Percentiles rank a stretch among this genome's conserved stretches.
phyloP scores from a whole-genome alignment of 1,140 invertebrate genomes.

The Cotesia typhae region DNA sequence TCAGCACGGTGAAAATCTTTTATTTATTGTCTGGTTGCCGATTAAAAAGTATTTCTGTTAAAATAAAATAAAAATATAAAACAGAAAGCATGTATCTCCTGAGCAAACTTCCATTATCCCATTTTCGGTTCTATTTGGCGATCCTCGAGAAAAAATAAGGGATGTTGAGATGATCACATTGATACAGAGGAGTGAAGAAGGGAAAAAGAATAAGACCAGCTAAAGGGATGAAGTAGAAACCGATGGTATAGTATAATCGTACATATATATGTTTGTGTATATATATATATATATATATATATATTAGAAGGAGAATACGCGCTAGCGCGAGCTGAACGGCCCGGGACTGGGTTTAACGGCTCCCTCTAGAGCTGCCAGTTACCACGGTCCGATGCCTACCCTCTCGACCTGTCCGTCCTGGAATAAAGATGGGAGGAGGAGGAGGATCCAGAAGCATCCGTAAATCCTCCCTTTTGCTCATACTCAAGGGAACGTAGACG shows the following conservation, averaged over 20 bases:
- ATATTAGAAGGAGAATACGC: constrained; percentile 56
- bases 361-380: constrained; percentile 64
- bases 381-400: constrained; percentile 66
- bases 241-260: constrained; percentile 52
- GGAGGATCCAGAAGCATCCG: constrained; percentile 47
- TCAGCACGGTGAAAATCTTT: background rate
- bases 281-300: constrained; percentile 38
- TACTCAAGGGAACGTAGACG: constrained; percentile 49
- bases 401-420: constrained; percentile 59
- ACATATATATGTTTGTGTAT: constrained; percentile 33
- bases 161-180: constrained; percentile 1
- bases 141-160: constrained; percentile 23
- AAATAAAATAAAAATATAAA: constrained; percentile 3
- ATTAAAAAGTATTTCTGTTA: background rate
- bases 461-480: constrained; percentile 37
- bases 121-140: constrained; percentile 26
- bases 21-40: background rate
- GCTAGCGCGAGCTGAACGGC: constrained; percentile 48
- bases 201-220: constrained; percentile 34
- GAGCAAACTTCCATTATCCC: constrained; percentile 30
- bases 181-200: background rate
- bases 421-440: constrained; percentile 64
- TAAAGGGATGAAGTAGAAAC: constrained; percentile 46
- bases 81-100: background rate
- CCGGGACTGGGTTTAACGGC: constrained; percentile 62